These are phyloP conservation scores for Phortica variegata DNA, from an alignment of 1,140 invertebrate genomes.

Conservation along the genomic window DNA sequence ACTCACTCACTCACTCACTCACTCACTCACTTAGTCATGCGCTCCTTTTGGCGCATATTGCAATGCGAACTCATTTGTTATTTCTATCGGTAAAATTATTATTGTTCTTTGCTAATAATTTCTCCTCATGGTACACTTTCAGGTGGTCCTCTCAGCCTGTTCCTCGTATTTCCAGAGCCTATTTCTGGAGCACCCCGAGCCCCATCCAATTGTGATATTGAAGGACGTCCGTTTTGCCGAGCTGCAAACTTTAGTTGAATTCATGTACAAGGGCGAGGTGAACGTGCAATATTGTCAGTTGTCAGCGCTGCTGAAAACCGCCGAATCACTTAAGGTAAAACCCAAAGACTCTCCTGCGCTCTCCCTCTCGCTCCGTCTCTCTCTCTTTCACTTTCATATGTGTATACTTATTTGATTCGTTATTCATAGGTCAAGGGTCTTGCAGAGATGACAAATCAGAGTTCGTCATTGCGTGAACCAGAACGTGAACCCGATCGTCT, in stretches of 20 bases:
- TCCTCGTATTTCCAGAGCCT: slow-evolving; percentile 91
- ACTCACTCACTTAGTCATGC: too few relatives aligned
- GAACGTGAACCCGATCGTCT: slow-evolving; percentile 55
- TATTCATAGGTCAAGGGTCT: slow-evolving; percentile 74
- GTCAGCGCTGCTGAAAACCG: slow-evolving; percentile 86
- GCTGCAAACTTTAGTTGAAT: slow-evolving; percentile 87
- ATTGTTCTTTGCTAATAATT: background rate
- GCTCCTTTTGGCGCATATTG: too few relatives aligned
- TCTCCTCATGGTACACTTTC: background rate
- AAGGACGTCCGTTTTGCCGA: slow-evolving; percentile 90
- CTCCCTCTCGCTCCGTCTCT: background rate
- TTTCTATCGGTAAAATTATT: background rate
- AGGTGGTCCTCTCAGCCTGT: slow-evolving; percentile 89
- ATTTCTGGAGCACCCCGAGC: slow-evolving; percentile 84
- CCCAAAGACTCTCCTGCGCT: background rate
- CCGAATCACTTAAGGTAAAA: slow-evolving; percentile 82
- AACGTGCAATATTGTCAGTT: slow-evolving; percentile 92
- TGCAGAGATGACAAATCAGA: slow-evolving; percentile 85
- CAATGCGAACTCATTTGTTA: too few relatives aligned
- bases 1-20: too few relatives aligned
- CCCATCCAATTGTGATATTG: slow-evolving; percentile 89
- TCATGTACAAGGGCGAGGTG: slow-evolving; percentile 96
- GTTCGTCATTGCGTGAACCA: slow-evolving; percentile 60
- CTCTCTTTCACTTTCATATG: too few relatives aligned
- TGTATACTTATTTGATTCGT: background rate